Percentiles rank a stretch among this genome's conserved stretches.
Conservation (phyloP, 2,888 invertebrate genomes). For the Luffia ferchaultella region DNA sequence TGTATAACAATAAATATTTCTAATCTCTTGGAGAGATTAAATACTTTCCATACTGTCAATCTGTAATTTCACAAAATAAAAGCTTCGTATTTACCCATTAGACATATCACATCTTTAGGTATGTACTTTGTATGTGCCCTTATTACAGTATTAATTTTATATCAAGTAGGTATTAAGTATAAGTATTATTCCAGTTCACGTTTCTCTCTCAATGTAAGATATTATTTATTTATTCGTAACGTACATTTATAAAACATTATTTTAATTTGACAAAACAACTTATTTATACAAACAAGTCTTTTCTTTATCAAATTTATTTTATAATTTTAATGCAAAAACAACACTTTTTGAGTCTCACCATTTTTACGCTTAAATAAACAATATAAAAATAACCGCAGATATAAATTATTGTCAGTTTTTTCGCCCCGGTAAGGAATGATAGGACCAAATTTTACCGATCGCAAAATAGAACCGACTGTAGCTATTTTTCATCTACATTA, state of each 20-base stretch:
- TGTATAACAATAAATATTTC: constrained; percentile 58
- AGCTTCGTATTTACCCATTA: constrained; percentile 48
- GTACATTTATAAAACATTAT: constrained; percentile 3
- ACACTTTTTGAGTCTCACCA: neutral
- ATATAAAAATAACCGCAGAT: constrained; percentile 17
- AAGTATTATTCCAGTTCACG: neutral
- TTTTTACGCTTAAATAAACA: neutral
- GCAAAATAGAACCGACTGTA: constrained; percentile 32
- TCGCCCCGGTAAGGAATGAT: constrained; percentile 71
- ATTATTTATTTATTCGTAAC: neutral
- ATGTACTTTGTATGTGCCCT: constrained; percentile 49
- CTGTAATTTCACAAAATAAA: constrained; percentile 53
- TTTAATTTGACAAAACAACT: neutral
- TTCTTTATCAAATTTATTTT: neutral
- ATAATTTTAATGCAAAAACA: neutral
- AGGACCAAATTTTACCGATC: constrained; percentile 69
- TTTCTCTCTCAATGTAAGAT: neutral
- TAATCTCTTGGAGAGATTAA: constrained; percentile 46
- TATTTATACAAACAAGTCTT: neutral
- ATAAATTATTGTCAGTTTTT: constrained; percentile 24
- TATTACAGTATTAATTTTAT: constrained; percentile 31
- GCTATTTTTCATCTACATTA: constrained; percentile 14
- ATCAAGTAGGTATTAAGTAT: constrained; percentile 10
- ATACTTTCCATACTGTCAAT: constrained; percentile 34
- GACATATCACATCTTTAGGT: constrained; percentile 58